Conservation (phyloP, 2,797 vertebrate genomes). For the Trachops cirrhosus region DNA sequence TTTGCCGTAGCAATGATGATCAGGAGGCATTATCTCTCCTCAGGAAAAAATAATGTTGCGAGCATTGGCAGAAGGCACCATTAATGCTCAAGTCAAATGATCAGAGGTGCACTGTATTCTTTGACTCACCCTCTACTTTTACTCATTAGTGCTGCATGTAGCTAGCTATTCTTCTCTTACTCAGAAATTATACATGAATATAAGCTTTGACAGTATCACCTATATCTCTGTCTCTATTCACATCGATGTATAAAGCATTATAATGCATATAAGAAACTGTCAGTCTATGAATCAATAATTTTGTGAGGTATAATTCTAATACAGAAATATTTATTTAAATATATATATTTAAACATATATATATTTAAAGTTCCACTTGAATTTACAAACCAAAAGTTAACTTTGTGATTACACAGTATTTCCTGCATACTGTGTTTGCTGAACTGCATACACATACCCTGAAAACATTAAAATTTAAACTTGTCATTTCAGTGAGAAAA, state of each 20-base stretch:
- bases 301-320: background rate
- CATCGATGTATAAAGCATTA: background rate
- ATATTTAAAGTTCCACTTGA: background rate
- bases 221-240: background rate
- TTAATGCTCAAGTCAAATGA: background rate
- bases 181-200: slow-evolving; percentile 7
- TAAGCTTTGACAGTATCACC: background rate
- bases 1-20: background rate
- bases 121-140: background rate
- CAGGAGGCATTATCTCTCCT: background rate
- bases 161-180: background rate
- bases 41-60: background rate
- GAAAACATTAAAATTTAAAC: slow-evolving; percentile 51
- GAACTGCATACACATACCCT: background rate
- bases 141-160: background rate
- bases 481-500: slow-evolving; percentile 4
- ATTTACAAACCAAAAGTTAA: slow-evolving; percentile 33
- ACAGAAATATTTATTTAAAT: background rate
- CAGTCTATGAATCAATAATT: background rate
- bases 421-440: background rate
- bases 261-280: background rate
- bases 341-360: background rate
- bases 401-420: slow-evolving; percentile 37
- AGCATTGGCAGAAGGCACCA: background rate
- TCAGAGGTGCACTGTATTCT: background rate